A percentile compares a stretch with the other conserved stretches of the same genome.
Evolutionary conservation across 2,797 vertebrate genomes (phyloP).

Genomic region (Poliocrania exsul): DNA sequence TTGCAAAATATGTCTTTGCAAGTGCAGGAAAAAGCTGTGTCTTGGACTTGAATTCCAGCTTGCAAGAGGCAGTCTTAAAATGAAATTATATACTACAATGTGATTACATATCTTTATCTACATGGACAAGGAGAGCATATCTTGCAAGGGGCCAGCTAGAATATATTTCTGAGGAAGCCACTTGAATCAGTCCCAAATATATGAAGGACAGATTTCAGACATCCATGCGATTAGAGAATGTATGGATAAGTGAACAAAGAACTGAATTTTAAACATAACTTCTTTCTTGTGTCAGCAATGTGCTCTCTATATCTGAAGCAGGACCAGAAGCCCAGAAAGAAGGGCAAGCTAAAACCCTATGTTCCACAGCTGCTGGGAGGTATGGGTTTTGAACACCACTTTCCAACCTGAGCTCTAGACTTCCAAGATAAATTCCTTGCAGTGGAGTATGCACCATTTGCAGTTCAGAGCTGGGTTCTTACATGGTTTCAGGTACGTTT

Average conservation of each 20-base stretch:
- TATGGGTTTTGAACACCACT: rapidly evolving
- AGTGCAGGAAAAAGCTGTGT: not conserved
- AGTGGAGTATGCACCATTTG: not conserved
- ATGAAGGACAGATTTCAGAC: not conserved
- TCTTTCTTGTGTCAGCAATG: not conserved
- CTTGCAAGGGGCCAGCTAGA: not conserved
- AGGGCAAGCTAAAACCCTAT: not conserved
- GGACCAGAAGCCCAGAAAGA: not conserved
- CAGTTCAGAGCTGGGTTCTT: not conserved
- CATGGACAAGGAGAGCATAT: rapidly evolving
- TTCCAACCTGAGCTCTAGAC: not conserved
- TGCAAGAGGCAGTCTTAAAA: not conserved
- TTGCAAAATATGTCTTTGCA: not conserved
- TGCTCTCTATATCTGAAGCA: not conserved
- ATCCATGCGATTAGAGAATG: not conserved
- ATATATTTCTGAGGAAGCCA: not conserved
- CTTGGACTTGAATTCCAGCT: not conserved
- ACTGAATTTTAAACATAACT: not conserved
- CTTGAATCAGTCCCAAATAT: not conserved
- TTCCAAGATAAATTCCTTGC: not conserved
- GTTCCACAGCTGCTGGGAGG: not conserved
- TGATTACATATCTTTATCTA: not conserved
- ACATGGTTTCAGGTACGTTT: not conserved
- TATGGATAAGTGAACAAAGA: not conserved
- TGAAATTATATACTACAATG: not conserved